Evolutionary conservation across 35 echinoderm and acorn worm species (phyloP), one percentile per base, ranked within the genome.

Genomic region (Ptychodera flava): DNA sequence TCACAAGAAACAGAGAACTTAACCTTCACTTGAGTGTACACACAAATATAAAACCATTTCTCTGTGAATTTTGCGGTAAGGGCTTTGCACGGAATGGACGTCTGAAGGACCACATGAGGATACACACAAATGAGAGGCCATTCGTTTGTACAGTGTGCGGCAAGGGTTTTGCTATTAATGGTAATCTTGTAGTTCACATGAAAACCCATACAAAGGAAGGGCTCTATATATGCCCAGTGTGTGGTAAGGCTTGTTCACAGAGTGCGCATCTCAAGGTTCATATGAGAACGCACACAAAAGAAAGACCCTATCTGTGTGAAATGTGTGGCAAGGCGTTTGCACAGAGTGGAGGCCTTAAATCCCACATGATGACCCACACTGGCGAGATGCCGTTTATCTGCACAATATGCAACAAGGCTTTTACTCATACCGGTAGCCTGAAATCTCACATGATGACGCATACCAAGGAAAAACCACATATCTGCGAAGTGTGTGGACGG

Each of bases 201-300:
- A 78, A 90, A 31, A 79, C 82, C 10, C 93, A 95, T 37, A 95
- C 90, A 28, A 87, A 90, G 1, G 87, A 92, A 32, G 88, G 84
- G 28, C 93, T 87, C 0, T 95, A 85, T 36, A 45, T 53, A 28
- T 95, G 93, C 36, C 16, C 88, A 22, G 36, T 37, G 35, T 95
- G 93, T 83, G 82, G 78, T 1, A 85, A 89, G 31, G 52, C 85
- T 35, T 92, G 91, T 79, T 31, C 35, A 30, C 78, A 80, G n/a
- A 86, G 81, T 16, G 78, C 82, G 22, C 87, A 79, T 75, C 37
- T 91, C 28, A 86, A 91, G 36, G 84, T 88, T 0, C 92, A 94
- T 77, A 86, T 87, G 38, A 81, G 85, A 29, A 94, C 92, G 16
- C 92, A 94, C 82, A 76, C 85, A 22, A 81, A 79, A 36, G 82